phyloP scores from a whole-genome alignment of 2,797 vertebrate genomes.

The Mormyrops attenuatus region DNA sequence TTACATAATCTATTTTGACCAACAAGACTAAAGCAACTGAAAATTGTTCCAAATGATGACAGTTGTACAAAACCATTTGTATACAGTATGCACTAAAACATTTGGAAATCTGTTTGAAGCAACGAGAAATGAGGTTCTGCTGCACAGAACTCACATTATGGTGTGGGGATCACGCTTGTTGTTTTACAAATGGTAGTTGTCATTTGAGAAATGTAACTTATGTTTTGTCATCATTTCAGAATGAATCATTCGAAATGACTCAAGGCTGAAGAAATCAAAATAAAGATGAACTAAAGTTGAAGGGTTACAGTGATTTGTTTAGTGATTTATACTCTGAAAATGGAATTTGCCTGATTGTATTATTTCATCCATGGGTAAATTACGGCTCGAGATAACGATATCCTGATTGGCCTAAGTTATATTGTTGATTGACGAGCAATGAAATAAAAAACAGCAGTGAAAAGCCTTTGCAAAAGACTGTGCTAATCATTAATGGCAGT shows the following conservation, averaged over 20 bases:
- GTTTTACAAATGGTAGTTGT: not conserved
- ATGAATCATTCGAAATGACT: not conserved
- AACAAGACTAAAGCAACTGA: not conserved
- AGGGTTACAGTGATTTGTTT: not conserved
- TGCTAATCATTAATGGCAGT: not conserved
- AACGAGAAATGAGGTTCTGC: not conserved
- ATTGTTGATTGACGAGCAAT: not conserved
- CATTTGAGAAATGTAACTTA: not conserved
- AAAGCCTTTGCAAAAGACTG: not conserved
- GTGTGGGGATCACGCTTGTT: not conserved
- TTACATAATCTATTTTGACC: not conserved
- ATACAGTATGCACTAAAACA: not conserved
- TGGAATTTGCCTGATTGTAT: not conserved
- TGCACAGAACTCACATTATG: not conserved
- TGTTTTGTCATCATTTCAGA: not conserved
- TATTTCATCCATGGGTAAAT: not conserved
- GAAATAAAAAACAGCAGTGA: not conserved
- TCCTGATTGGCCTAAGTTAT: not conserved
- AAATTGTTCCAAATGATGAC: not conserved
- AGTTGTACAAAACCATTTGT: not conserved
- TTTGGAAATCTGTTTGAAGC: not conserved
- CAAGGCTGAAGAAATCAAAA: not conserved
- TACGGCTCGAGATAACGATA: not conserved
- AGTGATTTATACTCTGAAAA: not conserved
- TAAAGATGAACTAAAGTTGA: not conserved